These are phyloP conservation scores for Muscicapa comitata DNA, from an alignment of 2,797 vertebrate genomes.

Conservation along the genomic window DNA sequence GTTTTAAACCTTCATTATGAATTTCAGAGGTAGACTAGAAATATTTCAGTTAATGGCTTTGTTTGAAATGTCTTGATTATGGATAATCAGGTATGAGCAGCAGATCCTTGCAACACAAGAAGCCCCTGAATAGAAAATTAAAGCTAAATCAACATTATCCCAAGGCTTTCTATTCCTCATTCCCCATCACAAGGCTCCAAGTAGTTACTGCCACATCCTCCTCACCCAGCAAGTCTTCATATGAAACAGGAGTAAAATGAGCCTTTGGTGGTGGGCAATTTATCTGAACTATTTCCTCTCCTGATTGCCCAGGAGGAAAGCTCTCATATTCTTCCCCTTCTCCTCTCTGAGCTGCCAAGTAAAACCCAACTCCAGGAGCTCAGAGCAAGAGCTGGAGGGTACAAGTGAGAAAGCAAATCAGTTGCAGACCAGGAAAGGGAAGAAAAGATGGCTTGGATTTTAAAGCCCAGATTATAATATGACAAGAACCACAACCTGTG, in stretches of 20 bases:
- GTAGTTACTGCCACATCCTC: neutral
- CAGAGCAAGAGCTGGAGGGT: neutral
- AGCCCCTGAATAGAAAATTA: neutral
- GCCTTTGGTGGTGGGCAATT: neutral
- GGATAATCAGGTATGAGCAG: neutral
- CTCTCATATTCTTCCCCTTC: neutral
- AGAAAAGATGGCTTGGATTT: neutral
- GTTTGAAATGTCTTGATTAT: conserved; percentile 10
- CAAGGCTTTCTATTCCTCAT: neutral
- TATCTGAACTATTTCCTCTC: conserved; percentile 41
- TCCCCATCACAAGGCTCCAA: neutral
- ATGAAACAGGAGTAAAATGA: neutral
- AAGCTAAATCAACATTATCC: neutral
- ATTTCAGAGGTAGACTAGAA: neutral
- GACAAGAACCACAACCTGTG: neutral
- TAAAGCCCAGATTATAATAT: neutral
- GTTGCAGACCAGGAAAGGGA: neutral
- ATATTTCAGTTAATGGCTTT: conserved; percentile 9
- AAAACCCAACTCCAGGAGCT: neutral
- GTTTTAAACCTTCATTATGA: neutral
- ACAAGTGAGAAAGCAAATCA: neutral
- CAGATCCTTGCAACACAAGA: neutral
- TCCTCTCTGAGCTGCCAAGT: neutral
- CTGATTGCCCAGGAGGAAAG: neutral
- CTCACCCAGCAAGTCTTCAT: neutral